Evolutionary conservation across 2,888 invertebrate species (phyloP).

Genomic region (Heliconius sara): DNA sequence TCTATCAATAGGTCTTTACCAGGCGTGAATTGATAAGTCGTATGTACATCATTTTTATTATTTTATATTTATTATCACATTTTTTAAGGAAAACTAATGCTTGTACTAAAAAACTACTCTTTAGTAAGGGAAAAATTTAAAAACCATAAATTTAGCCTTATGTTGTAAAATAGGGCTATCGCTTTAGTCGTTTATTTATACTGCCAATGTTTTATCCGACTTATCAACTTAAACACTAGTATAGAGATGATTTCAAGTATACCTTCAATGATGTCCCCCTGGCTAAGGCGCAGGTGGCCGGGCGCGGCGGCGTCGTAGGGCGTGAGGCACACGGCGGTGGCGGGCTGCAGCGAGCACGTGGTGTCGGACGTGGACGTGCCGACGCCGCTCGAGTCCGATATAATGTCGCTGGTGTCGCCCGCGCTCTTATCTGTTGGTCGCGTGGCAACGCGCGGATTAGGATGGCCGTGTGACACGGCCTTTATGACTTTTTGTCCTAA

Average conservation of each 20-base stretch:
- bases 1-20: not conserved
- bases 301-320: constrained; percentile 88
- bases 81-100: not conserved
- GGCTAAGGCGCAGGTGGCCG: constrained; percentile 91
- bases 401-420: constrained; percentile 94
- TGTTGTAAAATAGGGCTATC: no score
- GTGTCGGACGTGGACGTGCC: constrained; percentile 95
- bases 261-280: constrained; percentile 96
- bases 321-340: constrained; percentile 91
- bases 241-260: not conserved
- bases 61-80: no score
- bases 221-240: not conserved
- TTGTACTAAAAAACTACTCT: not conserved
- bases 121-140: not conserved
- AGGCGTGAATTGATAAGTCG: not conserved
- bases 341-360: constrained; percentile 89
- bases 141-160: no score
- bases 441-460: constrained; percentile 51
- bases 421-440: constrained; percentile 92
- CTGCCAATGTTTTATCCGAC: not conserved
- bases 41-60: not conserved
- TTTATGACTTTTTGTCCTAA: constrained; percentile 11
- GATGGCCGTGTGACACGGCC: constrained; percentile 34
- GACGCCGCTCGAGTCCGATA: constrained; percentile 96
- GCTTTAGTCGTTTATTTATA: no score